phyloP scores from a whole-genome alignment of 1,140 invertebrate genomes.

The Linepithema humile region DNA sequence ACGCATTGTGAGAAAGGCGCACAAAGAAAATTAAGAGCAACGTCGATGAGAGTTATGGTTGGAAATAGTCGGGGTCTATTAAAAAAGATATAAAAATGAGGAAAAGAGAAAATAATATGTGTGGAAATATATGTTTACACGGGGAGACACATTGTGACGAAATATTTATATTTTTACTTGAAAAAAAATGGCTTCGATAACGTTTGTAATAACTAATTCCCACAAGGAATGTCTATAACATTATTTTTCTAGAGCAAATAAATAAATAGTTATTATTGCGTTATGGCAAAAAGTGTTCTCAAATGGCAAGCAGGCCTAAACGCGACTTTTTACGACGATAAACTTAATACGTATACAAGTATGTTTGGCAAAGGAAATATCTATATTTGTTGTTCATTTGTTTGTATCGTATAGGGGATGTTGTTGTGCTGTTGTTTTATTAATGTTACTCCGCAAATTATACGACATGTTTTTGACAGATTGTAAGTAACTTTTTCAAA shows the following conservation, averaged over 20 bases:
- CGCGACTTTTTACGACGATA: conserved; percentile 55
- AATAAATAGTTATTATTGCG: conserved; percentile 70
- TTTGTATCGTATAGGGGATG: not conserved
- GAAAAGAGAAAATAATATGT: conserved; percentile 55
- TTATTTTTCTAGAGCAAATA: conserved; percentile 82
- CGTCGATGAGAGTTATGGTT: not conserved
- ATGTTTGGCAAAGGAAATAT: conserved; percentile 30
- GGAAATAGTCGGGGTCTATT: conserved; percentile 41
- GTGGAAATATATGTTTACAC: conserved; percentile 37
- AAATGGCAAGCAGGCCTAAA: conserved; percentile 57
- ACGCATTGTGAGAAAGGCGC: not conserved
- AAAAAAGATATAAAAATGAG: not conserved
- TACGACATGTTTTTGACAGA: conserved; percentile 20
- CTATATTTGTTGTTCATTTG: conserved; percentile 19
- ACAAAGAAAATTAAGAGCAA: conserved; percentile 16
- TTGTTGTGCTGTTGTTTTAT: conserved; percentile 25
- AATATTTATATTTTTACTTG: conserved; percentile 83
- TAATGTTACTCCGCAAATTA: conserved; percentile 35
- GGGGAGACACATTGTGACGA: conserved; percentile 69
- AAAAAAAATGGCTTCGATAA: conserved; percentile 72
- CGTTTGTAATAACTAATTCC: conserved; percentile 75
- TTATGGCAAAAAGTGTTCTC: conserved; percentile 68
- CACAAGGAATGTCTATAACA: conserved; percentile 62
- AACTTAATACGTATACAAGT: conserved; percentile 32
- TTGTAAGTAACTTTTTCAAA: not conserved